These are phyloP conservation scores for Pelecanus crispus DNA, from an alignment of 2,113 vertebrate species.

Conservation along the genomic window DNA sequence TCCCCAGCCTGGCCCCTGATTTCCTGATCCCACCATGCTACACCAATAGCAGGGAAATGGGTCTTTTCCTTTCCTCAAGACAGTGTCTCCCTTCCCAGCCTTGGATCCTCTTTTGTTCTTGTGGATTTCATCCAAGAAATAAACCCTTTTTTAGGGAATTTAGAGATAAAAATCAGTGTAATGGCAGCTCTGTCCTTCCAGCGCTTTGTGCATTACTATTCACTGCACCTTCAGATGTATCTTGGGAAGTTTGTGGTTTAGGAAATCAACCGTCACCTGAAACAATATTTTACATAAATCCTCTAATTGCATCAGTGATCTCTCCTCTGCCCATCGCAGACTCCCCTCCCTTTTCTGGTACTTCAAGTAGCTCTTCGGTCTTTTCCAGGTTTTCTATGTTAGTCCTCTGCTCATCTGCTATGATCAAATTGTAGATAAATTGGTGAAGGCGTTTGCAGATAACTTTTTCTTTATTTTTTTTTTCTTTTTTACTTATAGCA, in stretches of 20 bases:
- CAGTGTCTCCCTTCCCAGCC: background rate
- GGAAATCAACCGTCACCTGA: background rate
- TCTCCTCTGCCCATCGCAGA: background rate
- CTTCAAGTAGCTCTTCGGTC: background rate
- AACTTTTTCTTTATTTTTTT: background rate
- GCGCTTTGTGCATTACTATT: background rate
- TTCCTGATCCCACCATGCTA: background rate
- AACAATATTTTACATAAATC: background rate
- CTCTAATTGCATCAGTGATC: background rate
- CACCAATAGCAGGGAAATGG: background rate
- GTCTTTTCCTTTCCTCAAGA: background rate
- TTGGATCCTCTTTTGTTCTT: background rate
- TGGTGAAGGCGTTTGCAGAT: background rate
- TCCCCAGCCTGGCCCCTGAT: background rate
- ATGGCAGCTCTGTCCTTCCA: background rate
- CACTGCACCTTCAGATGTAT: background rate
- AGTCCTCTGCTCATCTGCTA: background rate
- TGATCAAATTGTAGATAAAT: background rate
- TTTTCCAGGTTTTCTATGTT: background rate
- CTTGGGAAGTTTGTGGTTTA: background rate
- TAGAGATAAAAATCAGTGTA: background rate
- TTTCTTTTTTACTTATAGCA: background rate
- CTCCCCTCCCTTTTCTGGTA: background rate
- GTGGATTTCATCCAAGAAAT: background rate
- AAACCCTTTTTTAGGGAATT: background rate